These are phyloP conservation scores for Stenurella melanura DNA, from an alignment of 2,888 invertebrate species.

Conservation along the genomic window DNA sequence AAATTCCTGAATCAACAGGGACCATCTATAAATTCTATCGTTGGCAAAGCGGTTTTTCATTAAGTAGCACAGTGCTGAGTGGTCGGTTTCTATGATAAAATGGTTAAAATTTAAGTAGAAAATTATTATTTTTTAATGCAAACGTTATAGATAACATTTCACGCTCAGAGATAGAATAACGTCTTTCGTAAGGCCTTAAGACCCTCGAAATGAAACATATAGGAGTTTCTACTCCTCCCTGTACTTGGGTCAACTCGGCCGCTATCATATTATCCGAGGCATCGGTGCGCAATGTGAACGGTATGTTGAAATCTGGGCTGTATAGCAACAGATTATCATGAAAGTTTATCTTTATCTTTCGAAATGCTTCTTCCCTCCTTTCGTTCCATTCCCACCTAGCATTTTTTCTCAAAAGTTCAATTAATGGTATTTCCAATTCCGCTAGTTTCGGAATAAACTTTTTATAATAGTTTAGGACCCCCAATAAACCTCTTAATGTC, in stretches of 20 bases:
- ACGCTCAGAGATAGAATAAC: constrained; percentile 22
- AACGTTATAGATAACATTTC: constrained; percentile 29
- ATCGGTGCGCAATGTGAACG: background rate
- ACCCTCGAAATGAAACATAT: constrained; percentile 10
- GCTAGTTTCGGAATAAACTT: constrained; percentile 25
- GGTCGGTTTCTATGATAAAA: too few relatives aligned
- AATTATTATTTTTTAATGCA: constrained; percentile 10
- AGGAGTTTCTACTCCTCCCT: background rate
- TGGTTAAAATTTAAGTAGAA: constrained; percentile 22
- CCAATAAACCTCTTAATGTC: too few relatives aligned
- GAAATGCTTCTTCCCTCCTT: background rate
- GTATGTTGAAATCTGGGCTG: background rate
- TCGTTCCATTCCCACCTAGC: constrained; percentile 23
- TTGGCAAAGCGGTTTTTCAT: constrained; percentile 20
- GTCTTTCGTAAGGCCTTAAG: constrained; percentile 16
- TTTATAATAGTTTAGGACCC: constrained; percentile 46
- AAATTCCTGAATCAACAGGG: constrained; percentile 35
- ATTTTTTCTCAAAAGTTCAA: too few relatives aligned
- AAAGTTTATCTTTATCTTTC: background rate
- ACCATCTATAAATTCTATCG: constrained; percentile 39
- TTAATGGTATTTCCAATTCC: constrained; percentile 24
- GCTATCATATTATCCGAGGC: background rate
- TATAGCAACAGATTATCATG: background rate
- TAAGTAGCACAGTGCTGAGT: constrained; percentile 24
- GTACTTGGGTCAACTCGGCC: background rate